phyloP scores from a whole-genome alignment of 2,113 vertebrate genomes.

The Acanthochromis polyacanthus region DNA sequence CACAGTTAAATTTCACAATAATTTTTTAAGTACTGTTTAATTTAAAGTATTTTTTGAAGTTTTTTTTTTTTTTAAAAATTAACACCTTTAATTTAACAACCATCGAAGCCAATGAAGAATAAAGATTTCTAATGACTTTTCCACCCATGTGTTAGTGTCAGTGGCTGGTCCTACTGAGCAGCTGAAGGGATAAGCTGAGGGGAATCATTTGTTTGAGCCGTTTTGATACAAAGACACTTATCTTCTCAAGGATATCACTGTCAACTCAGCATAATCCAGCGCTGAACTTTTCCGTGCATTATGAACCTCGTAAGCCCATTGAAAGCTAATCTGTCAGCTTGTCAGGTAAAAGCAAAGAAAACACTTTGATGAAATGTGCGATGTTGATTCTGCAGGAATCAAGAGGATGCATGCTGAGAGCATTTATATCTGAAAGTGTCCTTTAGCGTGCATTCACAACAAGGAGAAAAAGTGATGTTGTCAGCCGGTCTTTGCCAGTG shows the following conservation, averaged over 20 bases:
- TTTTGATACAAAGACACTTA: constrained; percentile 53
- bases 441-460: neutral
- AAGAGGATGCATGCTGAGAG: neutral
- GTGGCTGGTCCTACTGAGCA: neutral
- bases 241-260: constrained; percentile 48
- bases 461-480: neutral
- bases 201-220: constrained; percentile 33
- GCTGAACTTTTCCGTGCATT: constrained; percentile 50
- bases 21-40: neutral
- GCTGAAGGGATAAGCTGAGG: constrained; percentile 24
- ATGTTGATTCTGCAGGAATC: constrained; percentile 24
- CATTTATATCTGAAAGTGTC: neutral
- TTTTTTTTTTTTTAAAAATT: neutral
- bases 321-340: constrained; percentile 46
- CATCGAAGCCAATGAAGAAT: constrained; percentile 1
- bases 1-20: neutral
- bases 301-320: constrained; percentile 44
- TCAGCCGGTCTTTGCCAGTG: neutral
- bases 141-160: neutral
- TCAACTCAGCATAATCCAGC: constrained; percentile 60
- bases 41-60: neutral
- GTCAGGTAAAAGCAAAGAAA: constrained; percentile 47
- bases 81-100: constrained; percentile 1
- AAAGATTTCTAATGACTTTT: neutral
- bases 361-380: constrained; percentile 34